Evolutionary conservation across 2,113 vertebrate genomes (phyloP).

Genomic region (Neolamprologus variostigma): DNA sequence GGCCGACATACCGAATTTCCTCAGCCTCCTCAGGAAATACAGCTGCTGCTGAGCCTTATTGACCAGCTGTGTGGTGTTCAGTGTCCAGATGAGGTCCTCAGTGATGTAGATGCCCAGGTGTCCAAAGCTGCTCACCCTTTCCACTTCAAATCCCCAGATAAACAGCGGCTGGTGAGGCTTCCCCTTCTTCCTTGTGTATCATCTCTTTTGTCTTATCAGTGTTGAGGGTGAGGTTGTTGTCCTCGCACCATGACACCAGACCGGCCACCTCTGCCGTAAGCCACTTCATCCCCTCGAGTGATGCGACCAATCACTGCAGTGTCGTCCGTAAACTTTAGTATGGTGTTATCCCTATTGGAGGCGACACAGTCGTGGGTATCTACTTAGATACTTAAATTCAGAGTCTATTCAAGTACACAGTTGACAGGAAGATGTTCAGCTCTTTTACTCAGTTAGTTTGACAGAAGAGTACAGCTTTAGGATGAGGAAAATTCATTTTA

Average conservation of each 20-base stretch:
- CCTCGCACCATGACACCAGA: background rate
- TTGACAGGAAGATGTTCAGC: background rate
- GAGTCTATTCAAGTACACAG: background rate
- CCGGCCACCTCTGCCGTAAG: background rate
- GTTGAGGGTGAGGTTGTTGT: background rate
- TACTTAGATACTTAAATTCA: background rate
- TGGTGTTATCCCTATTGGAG: background rate
- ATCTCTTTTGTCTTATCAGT: background rate
- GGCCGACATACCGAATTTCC: accelerated
- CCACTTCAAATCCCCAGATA: background rate
- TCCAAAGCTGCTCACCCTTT: background rate
- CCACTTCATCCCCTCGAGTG: background rate
- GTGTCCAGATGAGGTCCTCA: background rate
- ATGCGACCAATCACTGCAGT: background rate
- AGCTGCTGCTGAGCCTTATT: background rate
- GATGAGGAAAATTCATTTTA: background rate
- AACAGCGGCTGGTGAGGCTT: background rate
- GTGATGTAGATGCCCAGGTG: background rate
- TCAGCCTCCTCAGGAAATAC: background rate
- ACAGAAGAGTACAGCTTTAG: background rate
- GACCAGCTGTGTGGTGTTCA: background rate
- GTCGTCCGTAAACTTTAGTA: background rate
- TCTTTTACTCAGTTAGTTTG: background rate
- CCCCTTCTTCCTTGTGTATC: background rate
- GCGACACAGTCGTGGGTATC: background rate